Base-by-base conservation (phyloP, 2,888 invertebrate species). In the Morpho helenor region DNA sequence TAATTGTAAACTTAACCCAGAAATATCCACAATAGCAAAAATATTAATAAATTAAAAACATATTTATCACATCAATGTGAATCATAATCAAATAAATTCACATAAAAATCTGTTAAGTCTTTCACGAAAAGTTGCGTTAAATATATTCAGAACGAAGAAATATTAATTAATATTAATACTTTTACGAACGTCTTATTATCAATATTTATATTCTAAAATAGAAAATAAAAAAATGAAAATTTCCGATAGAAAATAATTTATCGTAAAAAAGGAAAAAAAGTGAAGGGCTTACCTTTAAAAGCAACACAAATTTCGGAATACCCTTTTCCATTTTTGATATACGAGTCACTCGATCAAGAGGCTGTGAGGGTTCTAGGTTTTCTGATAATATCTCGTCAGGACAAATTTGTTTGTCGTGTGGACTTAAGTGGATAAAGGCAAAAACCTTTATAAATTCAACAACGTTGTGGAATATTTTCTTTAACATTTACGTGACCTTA, bases 381-480 rank as follows among this genome's bases (percentile, higher is more conserved):
- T 78, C 78, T 56, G 87, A 87, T 86, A 81, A 82, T 81, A 87
- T 87, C 87, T 84, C 76, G 79, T 82, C 80, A 70, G 77, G 84
- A 87, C 87, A 86, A 86, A 87, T 87, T 86, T 82, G 80, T 79
- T 74, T 79, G 76, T 77, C 79, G 82, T 77, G 74, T 74, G 69
- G 78, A 75, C 74, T 79, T 64, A 66, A 60, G 45, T 58, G 58
- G 56, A 53, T 63, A 43, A 53, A 56, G 60, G 50, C 42, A 40
- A 56, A 52, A 49, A 52, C 52, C 49, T 57, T 55, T 62, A 49
- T 56, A 57, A 59, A 39, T 49, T 46, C 10, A 47, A 45, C 55
- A 42, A 60, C 50, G 53, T 52, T 41, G 46, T 16, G 39, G 45
- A 45, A 56, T 48, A 59, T 55, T 52, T 46, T 55, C 22, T 59